Conservation (phyloP, 2,888 invertebrate species). For the Eristalis pertinax region DNA sequence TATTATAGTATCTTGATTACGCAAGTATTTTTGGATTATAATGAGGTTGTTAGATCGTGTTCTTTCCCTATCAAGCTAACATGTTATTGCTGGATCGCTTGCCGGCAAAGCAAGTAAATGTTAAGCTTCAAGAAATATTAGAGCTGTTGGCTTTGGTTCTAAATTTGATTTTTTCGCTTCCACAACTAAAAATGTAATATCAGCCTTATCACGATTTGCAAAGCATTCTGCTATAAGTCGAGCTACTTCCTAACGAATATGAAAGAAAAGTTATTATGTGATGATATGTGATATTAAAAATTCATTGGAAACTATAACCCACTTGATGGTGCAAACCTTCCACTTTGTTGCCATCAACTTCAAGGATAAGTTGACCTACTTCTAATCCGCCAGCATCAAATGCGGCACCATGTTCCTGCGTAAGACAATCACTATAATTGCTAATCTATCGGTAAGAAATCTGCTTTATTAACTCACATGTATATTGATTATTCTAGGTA, state of each 20-base stretch:
- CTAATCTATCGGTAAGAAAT: background rate
- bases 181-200: slow-evolving; percentile 96
- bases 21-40: slow-evolving; percentile 66
- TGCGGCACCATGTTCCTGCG: slow-evolving; percentile 96
- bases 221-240: slow-evolving; percentile 96
- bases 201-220: slow-evolving; percentile 91
- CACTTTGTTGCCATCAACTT: slow-evolving; percentile 91
- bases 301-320: slow-evolving; percentile 15
- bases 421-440: background rate
- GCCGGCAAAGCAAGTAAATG: slow-evolving; percentile 94
- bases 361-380: slow-evolving; percentile 96
- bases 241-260: slow-evolving; percentile 87
- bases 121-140: slow-evolving; percentile 96
- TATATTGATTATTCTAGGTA: slow-evolving; percentile 97
- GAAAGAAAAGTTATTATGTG: slow-evolving; percentile 21
- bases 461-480: slow-evolving; percentile 86
- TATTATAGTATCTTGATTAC: slow-evolving; percentile 78
- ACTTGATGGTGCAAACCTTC: slow-evolving; percentile 91
- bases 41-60: slow-evolving; percentile 80
- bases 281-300: background rate
- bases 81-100: slow-evolving; percentile 82
- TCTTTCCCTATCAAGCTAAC: slow-evolving; percentile 74
- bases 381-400: slow-evolving; percentile 95
- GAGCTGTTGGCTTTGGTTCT: slow-evolving; percentile 94
- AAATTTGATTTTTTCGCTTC: slow-evolving; percentile 95